phyloP scores from a whole-genome alignment of 1,140 invertebrate species.

The Phthorimaea operculella region DNA sequence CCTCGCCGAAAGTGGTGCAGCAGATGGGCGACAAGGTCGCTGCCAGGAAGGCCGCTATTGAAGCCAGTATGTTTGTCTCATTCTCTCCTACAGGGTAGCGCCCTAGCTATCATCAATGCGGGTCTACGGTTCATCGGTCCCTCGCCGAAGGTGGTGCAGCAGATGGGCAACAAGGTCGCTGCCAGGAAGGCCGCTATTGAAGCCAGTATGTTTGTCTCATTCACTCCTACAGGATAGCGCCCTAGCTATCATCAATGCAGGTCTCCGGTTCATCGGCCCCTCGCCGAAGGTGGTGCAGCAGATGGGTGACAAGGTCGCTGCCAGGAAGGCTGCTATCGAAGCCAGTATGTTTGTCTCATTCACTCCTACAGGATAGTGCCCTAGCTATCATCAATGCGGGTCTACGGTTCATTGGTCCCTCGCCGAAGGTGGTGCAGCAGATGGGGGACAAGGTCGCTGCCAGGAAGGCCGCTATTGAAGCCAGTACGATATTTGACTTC shows the following conservation, averaged over 20 bases:
- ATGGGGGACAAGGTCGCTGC: conserved; percentile 99
- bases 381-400: conserved; percentile 93
- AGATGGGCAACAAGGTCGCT: conserved; percentile 99
- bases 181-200: conserved; percentile 90
- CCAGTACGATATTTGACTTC: conserved; percentile 70
- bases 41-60: conserved; percentile 87
- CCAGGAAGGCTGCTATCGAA: conserved; percentile 88
- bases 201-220: conserved; percentile 77
- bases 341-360: conserved; percentile 78
- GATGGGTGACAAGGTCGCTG: conserved; percentile 99
- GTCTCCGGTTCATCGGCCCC: conserved; percentile 97
- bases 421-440: conserved; percentile 91
- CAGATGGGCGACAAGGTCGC: conserved; percentile 99
- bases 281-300: conserved; percentile 91
- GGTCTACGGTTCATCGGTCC: conserved; percentile 97
- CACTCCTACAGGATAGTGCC: conserved; percentile 98
- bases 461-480: conserved; percentile 87
- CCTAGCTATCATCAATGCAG: conserved; percentile 91
- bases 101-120: conserved; percentile 91
- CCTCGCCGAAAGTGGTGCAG: conserved; percentile 91
- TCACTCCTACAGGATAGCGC: conserved; percentile 99
- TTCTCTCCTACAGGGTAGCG: conserved; percentile 97
- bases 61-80: no score
- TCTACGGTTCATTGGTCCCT: conserved; percentile 91
- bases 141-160: conserved; percentile 89